Base-by-base conservation (phyloP, 2,113 vertebrate genomes). In the Vidua chalybeata region DNA sequence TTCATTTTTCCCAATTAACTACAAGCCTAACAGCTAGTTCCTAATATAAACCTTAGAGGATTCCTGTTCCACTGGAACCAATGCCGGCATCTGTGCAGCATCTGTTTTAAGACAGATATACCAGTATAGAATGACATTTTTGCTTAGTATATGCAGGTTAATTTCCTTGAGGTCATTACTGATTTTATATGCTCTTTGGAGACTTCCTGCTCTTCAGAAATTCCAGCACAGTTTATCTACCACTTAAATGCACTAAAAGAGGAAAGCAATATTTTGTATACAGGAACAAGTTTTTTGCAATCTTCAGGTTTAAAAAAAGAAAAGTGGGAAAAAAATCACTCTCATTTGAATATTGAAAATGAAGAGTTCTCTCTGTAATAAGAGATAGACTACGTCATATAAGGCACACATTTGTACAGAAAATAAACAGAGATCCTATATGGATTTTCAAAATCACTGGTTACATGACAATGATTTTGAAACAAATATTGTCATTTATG, bases 111-210 rank as follows among this genome's bases (percentile, higher is more conserved):
- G 83, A 77, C 59, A 87, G 46, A 73, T 62, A 62, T 56, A 68
- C 66, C 68, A 83, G 63, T 62, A 73, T 74, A 85, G 91, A 87
- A 80, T 77, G 19, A 84, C 23, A 83, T 85, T 94, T 96, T 93
- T 88, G 17, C 90, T 93, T 84, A 75, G 30, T 71, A 46, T 51
- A 62, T 62, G 28, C 41, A 68, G 76, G 67, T 66, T 83, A 69
- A 13, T 80, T 91, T 94, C 79, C 82, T 93, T 64, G 49, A 85
- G 74, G 46, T 90, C 74, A 76, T 82, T 85, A 91, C 45, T 84
- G 49, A 94, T 94, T 97, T 94, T 91, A 41, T 73, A 64, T 49
- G 79, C 20, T 78, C 84, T 87, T 85, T 75, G 27, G 74, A 94
- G 84, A 84, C 48, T 94, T 90, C 45, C 56, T 68, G 56, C 54